Conservation (phyloP, 2,113 vertebrate species). For the Sinosuthora webbiana region DNA sequence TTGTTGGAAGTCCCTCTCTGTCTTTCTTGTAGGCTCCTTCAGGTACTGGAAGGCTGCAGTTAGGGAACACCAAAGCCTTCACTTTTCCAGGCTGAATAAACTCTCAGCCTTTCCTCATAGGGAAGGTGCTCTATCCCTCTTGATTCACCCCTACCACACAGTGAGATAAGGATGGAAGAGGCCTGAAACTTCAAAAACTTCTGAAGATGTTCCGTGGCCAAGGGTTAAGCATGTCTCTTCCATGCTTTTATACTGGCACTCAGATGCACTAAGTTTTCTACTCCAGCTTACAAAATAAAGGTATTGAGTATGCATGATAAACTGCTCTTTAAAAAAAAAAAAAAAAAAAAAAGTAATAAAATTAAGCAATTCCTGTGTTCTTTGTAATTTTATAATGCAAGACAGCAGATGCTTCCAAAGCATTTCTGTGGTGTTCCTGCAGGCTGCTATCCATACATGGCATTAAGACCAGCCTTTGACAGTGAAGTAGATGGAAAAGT, state of each 20-base stretch:
- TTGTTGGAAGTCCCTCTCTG: not conserved
- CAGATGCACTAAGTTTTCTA: not conserved
- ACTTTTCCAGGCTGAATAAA: not conserved
- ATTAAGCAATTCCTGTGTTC: not conserved
- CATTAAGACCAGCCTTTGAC: not conserved
- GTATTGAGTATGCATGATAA: not conserved
- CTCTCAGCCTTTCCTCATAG: rapidly evolving
- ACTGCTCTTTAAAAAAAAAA: not conserved
- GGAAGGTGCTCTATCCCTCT: not conserved
- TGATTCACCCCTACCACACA: not conserved
- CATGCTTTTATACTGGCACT: not conserved
- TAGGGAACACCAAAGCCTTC: not conserved
- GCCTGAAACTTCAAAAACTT: not conserved
- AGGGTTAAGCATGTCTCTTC: not conserved
- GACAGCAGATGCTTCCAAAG: not conserved
- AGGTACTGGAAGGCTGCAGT: not conserved
- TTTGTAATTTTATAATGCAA: not conserved
- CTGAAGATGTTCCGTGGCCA: not conserved
- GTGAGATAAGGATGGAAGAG: not conserved
- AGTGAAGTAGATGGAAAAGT: not conserved
- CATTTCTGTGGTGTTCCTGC: not conserved
- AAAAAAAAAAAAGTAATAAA: too few relatives aligned
- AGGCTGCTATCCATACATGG: rapidly evolving
- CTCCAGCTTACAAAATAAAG: not conserved
- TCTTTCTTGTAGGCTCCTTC: not conserved